Evolutionary conservation across 2,797 vertebrate species (phyloP), one percentile per base, ranked within the genome.

Genomic region (Scolopax rusticola): DNA sequence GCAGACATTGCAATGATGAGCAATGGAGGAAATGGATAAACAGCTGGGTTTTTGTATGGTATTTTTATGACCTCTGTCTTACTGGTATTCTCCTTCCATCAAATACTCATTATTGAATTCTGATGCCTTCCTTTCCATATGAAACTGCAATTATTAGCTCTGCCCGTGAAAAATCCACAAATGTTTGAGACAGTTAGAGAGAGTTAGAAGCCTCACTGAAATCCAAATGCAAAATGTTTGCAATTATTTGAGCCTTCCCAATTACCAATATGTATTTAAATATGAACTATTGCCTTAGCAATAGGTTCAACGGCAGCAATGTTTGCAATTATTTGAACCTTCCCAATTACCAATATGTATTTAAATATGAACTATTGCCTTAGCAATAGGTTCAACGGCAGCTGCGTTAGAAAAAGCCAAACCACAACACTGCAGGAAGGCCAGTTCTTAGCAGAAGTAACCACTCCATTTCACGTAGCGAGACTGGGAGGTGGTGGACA

Each of bases 51-150:
- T 60, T 67, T 30, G 71, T 43, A 85, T 36, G 89, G 89, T 40
- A n/a, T 90, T 96, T 96, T 94, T 90, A 91, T 76, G 85, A 89
- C 61, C 57, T 93, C 51, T 84, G 60, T 70, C 78, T 90, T 38
- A 18, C 60, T 86, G 82, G 63, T 92, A 84, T 96, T 88, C 83
- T 89, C 73, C 70, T 84, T 15, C 92, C 76, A 84, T 88, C 89
- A 79, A 75, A 86, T 50, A 24, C 64, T 93, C 21, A 0, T 83
- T 87, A 59, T 61, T 84, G 79, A 67, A 69, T 45, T 14, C 43
- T 57, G 69, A 69, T 84, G 87, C 82, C 84, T 92, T 59, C 61
- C 69, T 47, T 71, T 90, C 65, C 87, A 48, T 69, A 65, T 63
- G 82, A 83, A 95, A 84, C 76, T 88, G 89, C 61, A 70, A 27